phyloP scores from a whole-genome alignment of 2,888 invertebrate species.

The Agrochola macilenta region DNA sequence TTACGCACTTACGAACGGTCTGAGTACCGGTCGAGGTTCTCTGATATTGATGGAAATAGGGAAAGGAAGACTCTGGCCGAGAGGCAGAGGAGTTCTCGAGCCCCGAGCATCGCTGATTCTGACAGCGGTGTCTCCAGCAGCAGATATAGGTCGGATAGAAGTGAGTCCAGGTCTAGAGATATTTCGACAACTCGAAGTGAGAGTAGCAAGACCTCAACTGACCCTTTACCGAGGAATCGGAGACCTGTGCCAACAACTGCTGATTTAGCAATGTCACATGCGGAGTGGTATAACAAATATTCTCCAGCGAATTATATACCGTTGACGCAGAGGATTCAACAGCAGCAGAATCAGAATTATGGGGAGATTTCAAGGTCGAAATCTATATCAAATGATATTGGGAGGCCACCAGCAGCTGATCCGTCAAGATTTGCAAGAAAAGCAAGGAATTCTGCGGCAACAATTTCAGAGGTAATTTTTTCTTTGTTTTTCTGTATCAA shows the following conservation, averaged over 20 bases:
- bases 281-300: constrained; percentile 94
- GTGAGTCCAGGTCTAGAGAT: constrained; percentile 89
- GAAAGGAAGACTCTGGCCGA: constrained; percentile 86
- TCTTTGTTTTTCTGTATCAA: constrained; percentile 4
- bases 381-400: constrained; percentile 91
- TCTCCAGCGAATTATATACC: constrained; percentile 94
- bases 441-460: constrained; percentile 81
- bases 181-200: constrained; percentile 90
- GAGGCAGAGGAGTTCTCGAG: constrained; percentile 81
- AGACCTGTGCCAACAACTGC: constrained; percentile 87
- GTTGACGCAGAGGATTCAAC: constrained; percentile 84
- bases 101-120: constrained; percentile 87
- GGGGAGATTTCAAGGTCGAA: constrained; percentile 89
- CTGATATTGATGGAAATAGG: constrained; percentile 84
- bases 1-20: constrained; percentile 77
- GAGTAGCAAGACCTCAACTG: constrained; percentile 85
- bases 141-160: constrained; percentile 83
- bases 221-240: constrained; percentile 81
- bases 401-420: constrained; percentile 85
- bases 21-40: constrained; percentile 82
- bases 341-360: constrained; percentile 78
- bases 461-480: constrained; percentile 83
- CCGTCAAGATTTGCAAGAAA: constrained; percentile 78
- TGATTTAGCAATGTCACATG: constrained; percentile 90
- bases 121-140: constrained; percentile 85